Conservation (phyloP, 2,888 invertebrate genomes). For the Drosophila mettleri region DNA sequence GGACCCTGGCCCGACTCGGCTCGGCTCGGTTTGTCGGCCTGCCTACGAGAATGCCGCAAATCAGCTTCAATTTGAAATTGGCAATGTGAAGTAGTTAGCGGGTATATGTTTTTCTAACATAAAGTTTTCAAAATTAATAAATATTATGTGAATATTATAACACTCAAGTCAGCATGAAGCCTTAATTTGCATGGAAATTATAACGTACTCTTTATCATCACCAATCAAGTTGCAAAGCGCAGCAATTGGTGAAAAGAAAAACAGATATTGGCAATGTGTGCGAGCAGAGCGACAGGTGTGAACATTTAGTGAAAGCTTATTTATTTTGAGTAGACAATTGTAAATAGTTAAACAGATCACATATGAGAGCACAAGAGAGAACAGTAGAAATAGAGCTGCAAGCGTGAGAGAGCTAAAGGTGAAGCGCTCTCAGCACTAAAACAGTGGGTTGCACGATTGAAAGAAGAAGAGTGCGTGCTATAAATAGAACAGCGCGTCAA, state of each 20-base stretch:
- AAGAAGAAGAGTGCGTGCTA: not conserved
- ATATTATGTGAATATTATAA: no score
- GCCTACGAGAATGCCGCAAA: conserved; percentile 62
- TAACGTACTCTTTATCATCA: not conserved
- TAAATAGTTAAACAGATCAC: not conserved
- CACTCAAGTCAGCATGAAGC: not conserved
- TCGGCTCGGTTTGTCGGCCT: conserved; percentile 15
- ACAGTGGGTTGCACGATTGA: not conserved
- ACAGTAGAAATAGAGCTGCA: not conserved
- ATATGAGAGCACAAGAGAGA: not conserved
- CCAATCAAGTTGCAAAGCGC: not conserved
- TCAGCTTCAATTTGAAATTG: conserved; percentile 51
- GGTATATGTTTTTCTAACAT: conserved; percentile 33
- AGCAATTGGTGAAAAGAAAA: not conserved
- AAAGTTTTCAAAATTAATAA: no score
- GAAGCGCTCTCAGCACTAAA: not conserved
- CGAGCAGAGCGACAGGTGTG: not conserved
- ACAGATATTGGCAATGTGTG: not conserved
- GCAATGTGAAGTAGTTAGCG: conserved; percentile 2
- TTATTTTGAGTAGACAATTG: not conserved
- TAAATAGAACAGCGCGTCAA: not conserved
- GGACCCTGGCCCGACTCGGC: conserved; percentile 6
- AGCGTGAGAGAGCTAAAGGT: not conserved
- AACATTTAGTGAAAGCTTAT: not conserved
- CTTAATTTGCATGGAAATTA: no score